Evolutionary conservation across 2,888 invertebrate genomes (phyloP).

Genomic region (Meteorus colon): DNA sequence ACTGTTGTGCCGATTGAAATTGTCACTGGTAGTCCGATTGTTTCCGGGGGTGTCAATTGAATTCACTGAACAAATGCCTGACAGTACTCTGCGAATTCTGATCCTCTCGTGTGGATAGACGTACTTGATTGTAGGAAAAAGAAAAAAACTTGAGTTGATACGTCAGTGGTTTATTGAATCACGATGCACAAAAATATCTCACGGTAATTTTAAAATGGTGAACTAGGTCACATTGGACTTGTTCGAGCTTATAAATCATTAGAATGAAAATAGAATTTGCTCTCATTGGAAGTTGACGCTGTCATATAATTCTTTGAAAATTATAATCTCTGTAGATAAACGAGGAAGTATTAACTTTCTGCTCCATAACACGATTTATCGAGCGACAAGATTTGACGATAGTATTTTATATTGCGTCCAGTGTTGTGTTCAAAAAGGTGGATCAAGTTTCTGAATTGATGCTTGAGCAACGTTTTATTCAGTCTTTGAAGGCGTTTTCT

Average conservation of each 20-base stretch:
- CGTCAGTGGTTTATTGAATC: background rate
- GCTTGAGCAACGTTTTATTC: no score
- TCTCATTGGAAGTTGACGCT: background rate
- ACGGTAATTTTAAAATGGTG: background rate
- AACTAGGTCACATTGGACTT: background rate
- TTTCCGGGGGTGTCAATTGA: conserved; percentile 2
- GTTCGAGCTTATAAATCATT: background rate
- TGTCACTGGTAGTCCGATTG: background rate
- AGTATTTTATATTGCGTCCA: background rate
- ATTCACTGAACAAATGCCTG: background rate
- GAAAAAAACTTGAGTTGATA: background rate
- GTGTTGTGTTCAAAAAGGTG: background rate
- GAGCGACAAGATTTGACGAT: background rate
- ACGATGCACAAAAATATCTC: background rate
- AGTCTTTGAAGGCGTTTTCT: no score
- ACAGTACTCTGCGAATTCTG: background rate
- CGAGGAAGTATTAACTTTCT: background rate
- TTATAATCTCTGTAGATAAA: background rate
- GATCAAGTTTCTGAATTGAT: background rate
- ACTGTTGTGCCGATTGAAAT: background rate
- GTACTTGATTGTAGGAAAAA: background rate
- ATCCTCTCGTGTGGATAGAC: background rate
- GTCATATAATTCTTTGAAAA: background rate
- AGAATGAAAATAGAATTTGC: background rate
- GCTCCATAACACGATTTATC: background rate